Conservation (phyloP, 1,140 invertebrate genomes). For the Sesamia nonagrioides region DNA sequence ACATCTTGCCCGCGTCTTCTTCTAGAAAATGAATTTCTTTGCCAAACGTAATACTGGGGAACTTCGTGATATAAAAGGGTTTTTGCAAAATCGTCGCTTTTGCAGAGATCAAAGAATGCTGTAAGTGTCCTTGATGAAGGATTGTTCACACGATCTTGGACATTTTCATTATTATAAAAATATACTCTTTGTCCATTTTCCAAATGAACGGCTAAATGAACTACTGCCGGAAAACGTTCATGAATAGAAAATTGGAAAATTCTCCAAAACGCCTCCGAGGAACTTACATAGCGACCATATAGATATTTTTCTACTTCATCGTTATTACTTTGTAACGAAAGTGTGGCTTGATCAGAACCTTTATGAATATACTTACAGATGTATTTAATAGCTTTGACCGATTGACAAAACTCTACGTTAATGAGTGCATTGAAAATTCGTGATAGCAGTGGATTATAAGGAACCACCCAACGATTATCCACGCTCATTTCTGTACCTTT, state of each 20-base stretch:
- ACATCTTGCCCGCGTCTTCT: conserved; percentile 49
- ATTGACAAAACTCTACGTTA: no score
- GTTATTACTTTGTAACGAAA: no score
- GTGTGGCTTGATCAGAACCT: no score
- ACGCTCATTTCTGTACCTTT: conserved; percentile 42
- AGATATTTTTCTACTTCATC: no score
- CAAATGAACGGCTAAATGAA: no score
- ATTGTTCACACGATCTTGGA: conserved; percentile 20
- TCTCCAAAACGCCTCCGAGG: no score
- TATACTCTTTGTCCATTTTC: not conserved
- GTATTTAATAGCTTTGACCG: no score
- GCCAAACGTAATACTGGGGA: not conserved
- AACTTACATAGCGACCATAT: no score
- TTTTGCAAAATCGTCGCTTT: conserved; percentile 19
- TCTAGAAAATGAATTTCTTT: no score
- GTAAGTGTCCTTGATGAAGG: conserved; percentile 13
- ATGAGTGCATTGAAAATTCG: not conserved
- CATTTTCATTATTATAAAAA: conserved; percentile 22
- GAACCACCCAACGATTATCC: conserved; percentile 50
- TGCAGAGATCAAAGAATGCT: conserved; percentile 28
- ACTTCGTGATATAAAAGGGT: conserved; percentile 24
- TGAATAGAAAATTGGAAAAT: no score
- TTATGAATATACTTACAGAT: no score
- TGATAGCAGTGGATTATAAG: conserved; percentile 67
- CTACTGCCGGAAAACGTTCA: no score